phyloP scores from a whole-genome alignment of 1,140 invertebrate genomes.

The Heliconius eleuchia region DNA sequence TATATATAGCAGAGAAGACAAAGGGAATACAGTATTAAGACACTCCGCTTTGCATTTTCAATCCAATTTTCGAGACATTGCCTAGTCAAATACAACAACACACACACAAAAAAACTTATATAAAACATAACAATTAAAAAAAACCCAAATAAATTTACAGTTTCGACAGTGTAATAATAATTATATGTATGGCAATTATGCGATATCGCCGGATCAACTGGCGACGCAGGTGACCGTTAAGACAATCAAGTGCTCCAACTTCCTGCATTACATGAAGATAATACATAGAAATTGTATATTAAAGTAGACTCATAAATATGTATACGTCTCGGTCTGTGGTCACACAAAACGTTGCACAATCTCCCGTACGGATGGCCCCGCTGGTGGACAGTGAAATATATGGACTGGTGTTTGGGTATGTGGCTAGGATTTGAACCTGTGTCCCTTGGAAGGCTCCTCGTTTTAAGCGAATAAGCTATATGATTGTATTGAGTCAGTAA shows the following conservation, averaged over 20 bases:
- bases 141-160: neutral
- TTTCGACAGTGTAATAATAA: slow-evolving; percentile 28
- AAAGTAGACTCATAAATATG: slow-evolving; percentile 80
- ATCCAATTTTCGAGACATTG: too few species aligned
- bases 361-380: slow-evolving; percentile 64
- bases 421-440: too few species aligned
- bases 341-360: slow-evolving; percentile 77
- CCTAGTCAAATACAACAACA: too few species aligned
- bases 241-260: slow-evolving; percentile 70
- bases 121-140: neutral
- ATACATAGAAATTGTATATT: slow-evolving; percentile 81
- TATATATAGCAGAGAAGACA: too few species aligned
- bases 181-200: slow-evolving; percentile 36
- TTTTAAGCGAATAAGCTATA: too few species aligned
- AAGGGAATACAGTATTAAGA: too few species aligned
- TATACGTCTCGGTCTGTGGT: slow-evolving; percentile 77
- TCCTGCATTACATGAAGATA: slow-evolving; percentile 77
- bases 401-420: slow-evolving; percentile 27
- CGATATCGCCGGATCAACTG: slow-evolving; percentile 62
- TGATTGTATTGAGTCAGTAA: too few species aligned
- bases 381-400: slow-evolving; percentile 38
- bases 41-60: too few species aligned
- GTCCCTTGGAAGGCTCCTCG: too few species aligned
- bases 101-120: too few species aligned
- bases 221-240: slow-evolving; percentile 69